Conservation (phyloP, 2,797 vertebrate genomes). For the Coendou prehensilis region DNA sequence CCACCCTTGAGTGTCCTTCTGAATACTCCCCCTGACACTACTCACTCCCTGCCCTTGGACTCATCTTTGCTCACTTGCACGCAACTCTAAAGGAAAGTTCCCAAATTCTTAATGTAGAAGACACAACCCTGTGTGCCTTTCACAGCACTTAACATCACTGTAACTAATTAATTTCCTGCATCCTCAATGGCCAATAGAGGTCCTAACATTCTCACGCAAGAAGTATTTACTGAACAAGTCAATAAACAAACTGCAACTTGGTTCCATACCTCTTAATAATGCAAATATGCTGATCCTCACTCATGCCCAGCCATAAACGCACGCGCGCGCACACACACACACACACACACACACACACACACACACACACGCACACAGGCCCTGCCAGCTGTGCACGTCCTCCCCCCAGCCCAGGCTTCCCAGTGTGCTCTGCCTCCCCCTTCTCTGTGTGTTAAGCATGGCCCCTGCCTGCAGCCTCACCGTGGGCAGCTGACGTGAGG, state of each 20-base stretch:
- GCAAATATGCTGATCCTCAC: neutral
- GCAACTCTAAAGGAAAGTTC: conserved; percentile 10
- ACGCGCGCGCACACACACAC: no score
- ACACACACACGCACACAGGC: no score
- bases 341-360: neutral
- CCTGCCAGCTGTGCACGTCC: neutral
- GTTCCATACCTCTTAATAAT: neutral
- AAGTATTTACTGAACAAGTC: conserved; percentile 28
- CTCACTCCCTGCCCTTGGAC: neutral
- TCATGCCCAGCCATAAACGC: neutral
- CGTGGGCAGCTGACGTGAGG: conserved; percentile 96
- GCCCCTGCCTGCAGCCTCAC: conserved; percentile 83
- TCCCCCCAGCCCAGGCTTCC: neutral
- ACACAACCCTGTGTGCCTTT: neutral
- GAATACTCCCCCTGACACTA: neutral
- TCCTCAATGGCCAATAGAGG: neutral
- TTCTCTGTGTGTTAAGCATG: neutral
- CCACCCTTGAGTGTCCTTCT: neutral
- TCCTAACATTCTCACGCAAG: conserved; percentile 50
- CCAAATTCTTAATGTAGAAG: neutral
- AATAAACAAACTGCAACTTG: conserved; percentile 45
- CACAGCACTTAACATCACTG: neutral
- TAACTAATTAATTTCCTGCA: conserved; percentile 40
- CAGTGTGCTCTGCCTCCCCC: neutral
- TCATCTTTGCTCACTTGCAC: neutral